Conservation (phyloP, 2,888 invertebrate species). For the Melinaea menophilus region DNA sequence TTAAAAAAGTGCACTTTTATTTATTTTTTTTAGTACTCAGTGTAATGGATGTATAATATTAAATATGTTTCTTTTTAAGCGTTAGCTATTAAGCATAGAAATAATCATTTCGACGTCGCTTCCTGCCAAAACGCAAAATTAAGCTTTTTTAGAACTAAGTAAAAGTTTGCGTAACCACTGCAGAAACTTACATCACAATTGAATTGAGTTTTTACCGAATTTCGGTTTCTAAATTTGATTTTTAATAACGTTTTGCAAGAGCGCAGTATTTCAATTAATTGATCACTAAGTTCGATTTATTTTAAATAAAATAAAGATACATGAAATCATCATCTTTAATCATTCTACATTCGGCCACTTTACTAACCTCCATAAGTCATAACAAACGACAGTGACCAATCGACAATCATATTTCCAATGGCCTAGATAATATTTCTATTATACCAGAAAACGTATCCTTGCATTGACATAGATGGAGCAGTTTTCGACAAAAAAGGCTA, state of each 20-base stretch:
- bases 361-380: background rate
- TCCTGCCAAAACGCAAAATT: too few species aligned
- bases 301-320: too few species aligned
- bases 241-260: background rate
- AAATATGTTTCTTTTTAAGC: too few species aligned
- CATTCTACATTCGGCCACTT: background rate
- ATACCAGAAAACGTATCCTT: slow-evolving; percentile 32
- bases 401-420: slow-evolving; percentile 27
- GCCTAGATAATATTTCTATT: slow-evolving; percentile 28
- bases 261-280: too few species aligned
- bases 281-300: too few species aligned
- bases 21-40: too few species aligned
- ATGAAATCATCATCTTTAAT: too few species aligned
- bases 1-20: background rate
- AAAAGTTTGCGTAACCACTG: slow-evolving; percentile 4
- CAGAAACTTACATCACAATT: slow-evolving; percentile 5
- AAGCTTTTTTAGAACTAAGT: background rate
- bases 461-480: slow-evolving; percentile 42
- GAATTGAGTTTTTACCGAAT: background rate
- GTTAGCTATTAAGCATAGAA: too few species aligned
- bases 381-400: slow-evolving; percentile 28
- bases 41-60: too few species aligned
- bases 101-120: too few species aligned
- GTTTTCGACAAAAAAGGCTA: slow-evolving; percentile 45
- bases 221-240: background rate